Evolutionary conservation across 2,797 vertebrate species (phyloP).

Genomic region (Buphagus erythrorhynchus): DNA sequence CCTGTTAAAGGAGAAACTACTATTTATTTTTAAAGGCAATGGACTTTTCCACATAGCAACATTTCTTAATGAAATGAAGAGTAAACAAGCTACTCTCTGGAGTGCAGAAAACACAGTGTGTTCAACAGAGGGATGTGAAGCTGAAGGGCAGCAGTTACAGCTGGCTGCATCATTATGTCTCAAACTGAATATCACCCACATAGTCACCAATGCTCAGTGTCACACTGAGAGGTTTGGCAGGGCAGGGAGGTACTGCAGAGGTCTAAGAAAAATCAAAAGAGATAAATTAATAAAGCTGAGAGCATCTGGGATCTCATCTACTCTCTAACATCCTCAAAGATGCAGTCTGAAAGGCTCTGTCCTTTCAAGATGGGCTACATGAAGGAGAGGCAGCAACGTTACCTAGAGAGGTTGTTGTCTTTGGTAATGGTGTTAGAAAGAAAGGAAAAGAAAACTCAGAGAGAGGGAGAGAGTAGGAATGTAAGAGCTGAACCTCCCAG

Average conservation of each 20-base stretch:
- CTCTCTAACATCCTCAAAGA: neutral
- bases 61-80: neutral
- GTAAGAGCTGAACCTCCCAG: neutral
- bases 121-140: neutral
- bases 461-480: neutral
- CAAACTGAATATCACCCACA: slow-evolving; percentile 14
- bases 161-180: slow-evolving; percentile 5
- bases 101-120: neutral
- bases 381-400: neutral
- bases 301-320: neutral
- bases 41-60: neutral
- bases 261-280: slow-evolving; percentile 18
- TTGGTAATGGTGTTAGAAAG: neutral
- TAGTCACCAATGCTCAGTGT: neutral
- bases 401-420: neutral
- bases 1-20: neutral
- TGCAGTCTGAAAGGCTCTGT: neutral
- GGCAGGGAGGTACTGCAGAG: neutral
- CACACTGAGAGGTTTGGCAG: neutral
- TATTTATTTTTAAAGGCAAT: neutral
- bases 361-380: neutral
- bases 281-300: neutral
- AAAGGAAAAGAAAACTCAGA: neutral
- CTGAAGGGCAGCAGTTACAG: neutral
- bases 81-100: neutral